A percentile compares a stretch with the other conserved stretches of the same genome.
Evolutionary conservation across 1,140 invertebrate species (phyloP).

Genomic region (Catajapyx aquilonaris): DNA sequence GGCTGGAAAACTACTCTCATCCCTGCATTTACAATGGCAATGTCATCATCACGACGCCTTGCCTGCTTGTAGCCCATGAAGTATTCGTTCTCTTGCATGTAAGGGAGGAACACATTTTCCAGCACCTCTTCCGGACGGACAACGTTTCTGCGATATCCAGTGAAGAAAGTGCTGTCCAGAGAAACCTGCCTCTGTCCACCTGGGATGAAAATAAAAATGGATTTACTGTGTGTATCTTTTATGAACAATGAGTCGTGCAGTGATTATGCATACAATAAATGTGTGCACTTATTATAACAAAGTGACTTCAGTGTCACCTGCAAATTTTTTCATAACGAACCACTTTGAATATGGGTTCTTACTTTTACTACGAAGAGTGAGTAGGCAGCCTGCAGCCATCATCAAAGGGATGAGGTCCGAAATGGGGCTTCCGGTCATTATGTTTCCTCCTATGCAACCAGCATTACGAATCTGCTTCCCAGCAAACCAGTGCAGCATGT

Average conservation of each 20-base stretch:
- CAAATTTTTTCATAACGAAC: too few species aligned
- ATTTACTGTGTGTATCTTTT: too few species aligned
- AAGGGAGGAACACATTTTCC: conserved; percentile 46
- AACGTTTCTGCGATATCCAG: conserved; percentile 60
- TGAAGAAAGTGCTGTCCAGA: conserved; percentile 73
- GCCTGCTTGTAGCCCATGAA: conserved; percentile 84
- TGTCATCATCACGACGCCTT: conserved; percentile 77
- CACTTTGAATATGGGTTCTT: too few species aligned
- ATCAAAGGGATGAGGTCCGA: conserved; percentile 88
- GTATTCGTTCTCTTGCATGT: conserved; percentile 39
- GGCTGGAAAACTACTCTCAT: conserved; percentile 40
- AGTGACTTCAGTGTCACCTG: too few species aligned
- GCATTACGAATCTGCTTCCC: conserved; percentile 81
- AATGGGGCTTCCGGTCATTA: conserved; percentile 87
- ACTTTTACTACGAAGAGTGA: too few species aligned
- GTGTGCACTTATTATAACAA: too few species aligned
- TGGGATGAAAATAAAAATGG: too few species aligned
- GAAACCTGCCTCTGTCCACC: conserved; percentile 33
- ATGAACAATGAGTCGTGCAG: too few species aligned
- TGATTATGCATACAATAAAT: too few species aligned
- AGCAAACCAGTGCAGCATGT: conserved; percentile 87
- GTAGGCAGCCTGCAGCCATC: conserved; percentile 48
- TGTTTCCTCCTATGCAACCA: conserved; percentile 87
- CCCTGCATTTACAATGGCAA: conserved; percentile 80
- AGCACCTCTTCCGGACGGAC: conserved; percentile 57